Base-by-base conservation (phyloP, 1,140 invertebrate genomes). In the Drosophila elegans region DNA sequence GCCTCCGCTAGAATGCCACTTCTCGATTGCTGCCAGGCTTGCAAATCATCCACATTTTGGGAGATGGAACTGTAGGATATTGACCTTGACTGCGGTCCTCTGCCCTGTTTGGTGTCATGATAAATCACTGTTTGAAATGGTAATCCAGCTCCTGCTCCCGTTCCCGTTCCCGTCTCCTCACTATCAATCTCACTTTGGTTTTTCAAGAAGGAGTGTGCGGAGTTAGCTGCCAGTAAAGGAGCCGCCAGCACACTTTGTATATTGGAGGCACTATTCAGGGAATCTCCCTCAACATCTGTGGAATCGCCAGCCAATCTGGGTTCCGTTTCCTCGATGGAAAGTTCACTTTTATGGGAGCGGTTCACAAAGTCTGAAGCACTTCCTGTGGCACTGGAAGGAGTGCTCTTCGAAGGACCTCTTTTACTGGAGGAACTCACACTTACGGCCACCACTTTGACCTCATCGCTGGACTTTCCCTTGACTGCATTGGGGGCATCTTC, bases 61-160 rank as follows among this genome's bases (percentile, higher is more conserved):
- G 93, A 92, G 41, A 93, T 91, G 21, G 93, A 93, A 45, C 93
- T 93, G 44, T 94, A 94, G 1, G 93, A 93, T 42, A 94, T 93
- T 4, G 93, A 93, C 68, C 93, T 92, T 9, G 91, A 92, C 46
- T 92, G 85, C 27, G 90, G 91, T 38, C 84, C 84, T 16, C 82
- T 66, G 49, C 84, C 91, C 16, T 93, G 90, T 55, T 93, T 93
- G 16, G 91, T 93, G 52, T 95, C 93, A 60, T 94, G 94, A 74
- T 94, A 94, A 51, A 94, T 93, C n/a, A 94, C 85, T 25, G 93
- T 93, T 74, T 93, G 93, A 61, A 92, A 91, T 21, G 91, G 91
- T 55, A 91, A 74, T 41, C 69, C 91, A 63, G 56, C 83, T 71
- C 25, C 91, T 54, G 39, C 36, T 3, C 25, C 54, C 41, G 39